These are phyloP conservation scores for Tragelaphus strepsiceros DNA, from an alignment of 2,113 vertebrate species.

Conservation along the genomic window DNA sequence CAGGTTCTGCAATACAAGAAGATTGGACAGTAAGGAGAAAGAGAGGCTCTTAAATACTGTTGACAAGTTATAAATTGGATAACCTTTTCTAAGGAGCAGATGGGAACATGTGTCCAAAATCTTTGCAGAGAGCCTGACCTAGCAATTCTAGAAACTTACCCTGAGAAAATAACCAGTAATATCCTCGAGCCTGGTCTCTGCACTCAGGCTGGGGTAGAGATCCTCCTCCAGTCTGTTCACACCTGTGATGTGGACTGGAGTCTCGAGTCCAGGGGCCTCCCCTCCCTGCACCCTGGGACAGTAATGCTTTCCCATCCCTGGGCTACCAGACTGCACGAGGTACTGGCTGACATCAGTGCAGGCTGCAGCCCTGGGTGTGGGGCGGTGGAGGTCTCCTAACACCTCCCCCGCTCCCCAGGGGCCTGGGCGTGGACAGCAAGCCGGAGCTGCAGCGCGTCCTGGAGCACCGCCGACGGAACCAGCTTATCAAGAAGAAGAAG, in stretches of 20 bases:
- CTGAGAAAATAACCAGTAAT: not conserved
- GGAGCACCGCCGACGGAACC: slow-evolving; percentile 91
- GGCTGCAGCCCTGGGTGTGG: not conserved
- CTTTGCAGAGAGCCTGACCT: not conserved
- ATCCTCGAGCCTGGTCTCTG: not conserved
- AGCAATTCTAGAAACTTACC: not conserved
- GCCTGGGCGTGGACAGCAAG: slow-evolving; percentile 85
- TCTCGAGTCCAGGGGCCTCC: not conserved
- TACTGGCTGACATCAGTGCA: rapidly evolving
- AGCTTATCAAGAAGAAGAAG: slow-evolving; percentile 89
- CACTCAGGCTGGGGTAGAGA: not conserved
- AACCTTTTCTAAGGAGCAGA: not conserved
- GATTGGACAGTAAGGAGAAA: not conserved
- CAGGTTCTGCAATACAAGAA: not conserved
- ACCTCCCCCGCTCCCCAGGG: slow-evolving; percentile 59
- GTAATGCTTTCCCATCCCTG: rapidly evolving
- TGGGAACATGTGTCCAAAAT: not conserved
- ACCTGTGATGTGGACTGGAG: not conserved
- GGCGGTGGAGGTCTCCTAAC: not conserved
- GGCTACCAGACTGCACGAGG: not conserved
- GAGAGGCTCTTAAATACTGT: not conserved
- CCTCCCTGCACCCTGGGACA: not conserved
- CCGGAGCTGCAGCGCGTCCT: slow-evolving; percentile 94
- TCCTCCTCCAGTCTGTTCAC: rapidly evolving
- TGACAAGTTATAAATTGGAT: not conserved